Percentiles rank a stretch among this genome's conserved stretches.
phyloP scores from a whole-genome alignment of 2,797 vertebrate species.

The Centroberyx gerrardi region DNA sequence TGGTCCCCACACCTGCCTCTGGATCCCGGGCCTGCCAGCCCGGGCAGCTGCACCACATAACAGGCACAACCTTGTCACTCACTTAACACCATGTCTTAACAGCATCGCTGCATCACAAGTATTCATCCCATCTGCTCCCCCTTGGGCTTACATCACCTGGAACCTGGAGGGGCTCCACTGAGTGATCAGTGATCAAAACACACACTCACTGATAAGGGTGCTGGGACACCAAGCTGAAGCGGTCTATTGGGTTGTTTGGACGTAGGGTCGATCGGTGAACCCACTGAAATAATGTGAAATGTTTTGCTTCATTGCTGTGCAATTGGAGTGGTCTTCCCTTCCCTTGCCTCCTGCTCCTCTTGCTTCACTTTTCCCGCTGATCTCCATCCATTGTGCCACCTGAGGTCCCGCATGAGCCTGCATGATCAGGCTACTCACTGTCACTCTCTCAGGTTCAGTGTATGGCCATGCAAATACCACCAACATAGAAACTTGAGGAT shows the following conservation, averaged over 20 bases:
- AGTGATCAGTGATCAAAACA: slow-evolving; percentile 69
- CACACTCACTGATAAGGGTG: slow-evolving; percentile 55
- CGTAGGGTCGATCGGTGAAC: slow-evolving; percentile 57
- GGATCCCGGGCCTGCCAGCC: slow-evolving; percentile 44
- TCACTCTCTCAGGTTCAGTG: slow-evolving; percentile 56
- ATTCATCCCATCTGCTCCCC: slow-evolving; percentile 38
- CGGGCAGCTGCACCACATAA: slow-evolving; percentile 73
- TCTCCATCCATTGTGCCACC: slow-evolving; percentile 33
- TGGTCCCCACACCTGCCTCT: slow-evolving; percentile 72
- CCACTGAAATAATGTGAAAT: slow-evolving; percentile 47
- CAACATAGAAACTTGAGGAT: slow-evolving; percentile 42
- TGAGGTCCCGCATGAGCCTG: slow-evolving; percentile 53
- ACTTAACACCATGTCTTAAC: slow-evolving; percentile 75
- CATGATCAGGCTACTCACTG: slow-evolving; percentile 49
- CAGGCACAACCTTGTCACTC: slow-evolving; percentile 59
- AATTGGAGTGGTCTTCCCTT: slow-evolving; percentile 40
- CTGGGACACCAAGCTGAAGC: slow-evolving; percentile 44
- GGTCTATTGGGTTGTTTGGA: slow-evolving; percentile 33
- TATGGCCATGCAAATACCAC: slow-evolving; percentile 56
- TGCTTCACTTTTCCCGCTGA: slow-evolving; percentile 30
- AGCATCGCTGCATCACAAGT: slow-evolving; percentile 63
- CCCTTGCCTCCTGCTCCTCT: slow-evolving; percentile 10
- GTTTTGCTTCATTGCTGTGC: slow-evolving; percentile 52
- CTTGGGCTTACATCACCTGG: slow-evolving; percentile 49
- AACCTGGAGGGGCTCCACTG: slow-evolving; percentile 45